A percentile compares a stretch with the other conserved stretches of the same genome.
Evolutionary conservation across 2,888 invertebrate species (phyloP).

Genomic region (Uloborus plumipes): DNA sequence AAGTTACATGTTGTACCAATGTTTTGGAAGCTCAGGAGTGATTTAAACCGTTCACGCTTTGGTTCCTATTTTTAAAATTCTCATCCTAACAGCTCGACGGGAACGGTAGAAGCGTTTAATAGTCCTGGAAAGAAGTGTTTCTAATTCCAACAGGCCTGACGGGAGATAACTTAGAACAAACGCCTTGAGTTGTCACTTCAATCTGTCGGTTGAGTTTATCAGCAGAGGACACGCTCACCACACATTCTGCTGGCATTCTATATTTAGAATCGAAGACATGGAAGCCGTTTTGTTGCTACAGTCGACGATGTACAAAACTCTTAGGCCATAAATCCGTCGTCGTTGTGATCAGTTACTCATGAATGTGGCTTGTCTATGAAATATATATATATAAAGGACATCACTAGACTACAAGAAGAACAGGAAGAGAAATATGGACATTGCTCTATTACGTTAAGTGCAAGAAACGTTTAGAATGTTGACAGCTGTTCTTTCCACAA

Average conservation of each 20-base stretch:
- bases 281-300: constrained; percentile 34
- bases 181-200: constrained; percentile 49
- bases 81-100: constrained; percentile 14
- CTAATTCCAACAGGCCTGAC: constrained; percentile 37
- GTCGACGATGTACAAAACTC: constrained; percentile 2
- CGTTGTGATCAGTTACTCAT: constrained; percentile 1
- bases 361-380: not conserved
- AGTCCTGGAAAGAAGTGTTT: constrained; percentile 16
- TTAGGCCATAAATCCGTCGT: constrained; percentile 6
- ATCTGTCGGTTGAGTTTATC: constrained; percentile 38
- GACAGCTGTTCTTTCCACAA: no score
- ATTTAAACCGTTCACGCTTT: constrained; percentile 42
- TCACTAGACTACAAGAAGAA: not conserved
- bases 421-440: not conserved
- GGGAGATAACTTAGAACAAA: constrained; percentile 42
- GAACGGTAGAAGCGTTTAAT: constrained; percentile 26
- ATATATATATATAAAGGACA: no score
- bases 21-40: constrained; percentile 25
- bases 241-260: constrained; percentile 1
- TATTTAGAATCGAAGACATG: constrained; percentile 41
- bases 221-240: constrained; percentile 3
- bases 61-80: constrained; percentile 40
- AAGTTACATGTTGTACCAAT: constrained; percentile 35
- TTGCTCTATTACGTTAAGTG: not conserved
- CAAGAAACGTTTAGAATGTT: not conserved